Evolutionary conservation across 2,797 vertebrate species (phyloP).

Genomic region (Sylvilagus floridanus): DNA sequence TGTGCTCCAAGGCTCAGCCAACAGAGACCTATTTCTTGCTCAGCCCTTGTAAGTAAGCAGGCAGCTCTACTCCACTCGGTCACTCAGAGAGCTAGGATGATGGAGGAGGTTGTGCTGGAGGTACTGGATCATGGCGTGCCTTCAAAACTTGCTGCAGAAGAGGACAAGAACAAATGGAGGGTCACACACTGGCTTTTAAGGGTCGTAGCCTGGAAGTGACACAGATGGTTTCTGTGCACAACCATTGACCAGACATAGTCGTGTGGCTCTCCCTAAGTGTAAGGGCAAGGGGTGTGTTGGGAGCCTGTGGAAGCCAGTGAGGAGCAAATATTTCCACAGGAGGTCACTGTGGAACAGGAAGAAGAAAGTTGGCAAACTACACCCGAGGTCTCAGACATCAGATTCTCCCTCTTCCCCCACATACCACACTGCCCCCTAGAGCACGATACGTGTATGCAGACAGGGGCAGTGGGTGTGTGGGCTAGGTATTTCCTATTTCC

Average conservation of each 20-base stretch:
- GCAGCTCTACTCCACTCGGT: background rate
- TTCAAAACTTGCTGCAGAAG: background rate
- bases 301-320: background rate
- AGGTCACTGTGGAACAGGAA: background rate
- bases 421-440: background rate
- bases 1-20: background rate
- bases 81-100: background rate
- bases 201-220: background rate
- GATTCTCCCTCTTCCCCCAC: background rate
- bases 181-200: background rate
- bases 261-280: background rate
- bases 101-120: too few species aligned
- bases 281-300: background rate
- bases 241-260: background rate
- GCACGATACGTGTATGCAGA: background rate
- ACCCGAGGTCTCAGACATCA: background rate
- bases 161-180: background rate
- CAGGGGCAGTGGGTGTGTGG: background rate
- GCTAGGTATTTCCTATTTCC: background rate
- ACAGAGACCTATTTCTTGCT: background rate
- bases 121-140: background rate
- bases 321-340: background rate
- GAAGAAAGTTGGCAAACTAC: background rate
- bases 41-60: background rate
- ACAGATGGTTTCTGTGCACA: background rate